phyloP scores from a whole-genome alignment of 2,888 invertebrate species.

The Trachelus tabidus region DNA sequence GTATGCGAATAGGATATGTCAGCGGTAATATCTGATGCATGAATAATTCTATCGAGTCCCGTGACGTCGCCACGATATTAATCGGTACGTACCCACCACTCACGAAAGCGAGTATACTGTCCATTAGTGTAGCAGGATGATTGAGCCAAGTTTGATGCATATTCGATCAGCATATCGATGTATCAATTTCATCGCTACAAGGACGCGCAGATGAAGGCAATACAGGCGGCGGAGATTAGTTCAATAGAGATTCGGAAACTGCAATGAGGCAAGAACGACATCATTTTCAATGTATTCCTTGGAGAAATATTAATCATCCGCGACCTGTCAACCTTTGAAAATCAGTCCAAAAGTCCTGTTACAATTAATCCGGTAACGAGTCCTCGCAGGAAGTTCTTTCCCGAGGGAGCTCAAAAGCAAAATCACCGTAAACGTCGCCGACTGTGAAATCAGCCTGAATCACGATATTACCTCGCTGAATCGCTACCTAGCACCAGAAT shows the following conservation, averaged over 20 bases:
- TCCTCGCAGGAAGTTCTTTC: neutral
- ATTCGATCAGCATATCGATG: constrained; percentile 5
- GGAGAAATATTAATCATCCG: neutral
- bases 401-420: neutral
- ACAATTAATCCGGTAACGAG: neutral
- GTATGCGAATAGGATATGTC: constrained; percentile 13
- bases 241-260: too few relatives aligned
- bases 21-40: constrained; percentile 32
- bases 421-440: neutral
- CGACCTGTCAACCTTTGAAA: neutral
- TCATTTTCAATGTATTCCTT: neutral
- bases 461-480: neutral
- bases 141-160: constrained; percentile 16
- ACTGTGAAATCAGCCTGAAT: neutral
- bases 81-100: constrained; percentile 26
- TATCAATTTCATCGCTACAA: neutral
- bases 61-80: constrained; percentile 29
- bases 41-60: constrained; percentile 43
- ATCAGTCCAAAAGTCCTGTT: neutral
- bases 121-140: constrained; percentile 31
- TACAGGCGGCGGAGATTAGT: neutral
- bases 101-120: constrained; percentile 17
- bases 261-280: neutral
- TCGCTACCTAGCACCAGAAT: neutral
- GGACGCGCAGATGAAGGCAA: neutral